A percentile compares a stretch with the other conserved stretches of the same genome.
These are phyloP conservation scores for Delphinapterus leucas DNA, from an alignment of 2,113 vertebrate genomes.

Conservation along the genomic window DNA sequence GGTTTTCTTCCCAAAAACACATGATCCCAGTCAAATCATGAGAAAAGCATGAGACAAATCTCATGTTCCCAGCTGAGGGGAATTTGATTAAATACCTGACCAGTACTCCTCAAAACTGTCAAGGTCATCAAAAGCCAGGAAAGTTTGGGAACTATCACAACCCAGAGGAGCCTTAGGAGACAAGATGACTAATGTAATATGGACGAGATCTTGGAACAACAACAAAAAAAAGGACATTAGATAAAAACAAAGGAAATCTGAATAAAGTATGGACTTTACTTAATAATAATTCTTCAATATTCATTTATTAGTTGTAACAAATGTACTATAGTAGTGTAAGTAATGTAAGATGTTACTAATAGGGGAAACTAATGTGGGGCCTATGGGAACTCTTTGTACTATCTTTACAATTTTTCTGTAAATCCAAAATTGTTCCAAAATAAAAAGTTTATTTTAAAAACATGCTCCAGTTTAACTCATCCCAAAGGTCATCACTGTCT, in stretches of 20 bases:
- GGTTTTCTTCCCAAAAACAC: background rate
- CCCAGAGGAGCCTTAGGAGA: background rate
- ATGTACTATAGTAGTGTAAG: background rate
- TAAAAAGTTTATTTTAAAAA: background rate
- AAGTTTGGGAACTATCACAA: background rate
- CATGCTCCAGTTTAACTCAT: background rate
- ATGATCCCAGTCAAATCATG: background rate
- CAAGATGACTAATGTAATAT: background rate
- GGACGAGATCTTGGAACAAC: background rate
- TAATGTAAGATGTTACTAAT: background rate
- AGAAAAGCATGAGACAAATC: background rate
- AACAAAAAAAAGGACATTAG: background rate
- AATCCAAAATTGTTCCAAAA: constrained; percentile 26
- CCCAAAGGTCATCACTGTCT: background rate
- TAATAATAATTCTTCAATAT: background rate
- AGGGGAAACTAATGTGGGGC: background rate
- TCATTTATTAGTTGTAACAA: background rate
- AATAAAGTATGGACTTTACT: background rate
- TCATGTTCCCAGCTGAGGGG: background rate
- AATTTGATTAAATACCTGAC: background rate
- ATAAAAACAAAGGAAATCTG: constrained; percentile 20
- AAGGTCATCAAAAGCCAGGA: background rate
- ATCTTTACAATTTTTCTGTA: background rate
- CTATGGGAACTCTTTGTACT: background rate
- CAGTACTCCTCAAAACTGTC: background rate